Base-by-base conservation (phyloP, 2,888 invertebrate genomes). In the Steinernema carpocapsae region DNA sequence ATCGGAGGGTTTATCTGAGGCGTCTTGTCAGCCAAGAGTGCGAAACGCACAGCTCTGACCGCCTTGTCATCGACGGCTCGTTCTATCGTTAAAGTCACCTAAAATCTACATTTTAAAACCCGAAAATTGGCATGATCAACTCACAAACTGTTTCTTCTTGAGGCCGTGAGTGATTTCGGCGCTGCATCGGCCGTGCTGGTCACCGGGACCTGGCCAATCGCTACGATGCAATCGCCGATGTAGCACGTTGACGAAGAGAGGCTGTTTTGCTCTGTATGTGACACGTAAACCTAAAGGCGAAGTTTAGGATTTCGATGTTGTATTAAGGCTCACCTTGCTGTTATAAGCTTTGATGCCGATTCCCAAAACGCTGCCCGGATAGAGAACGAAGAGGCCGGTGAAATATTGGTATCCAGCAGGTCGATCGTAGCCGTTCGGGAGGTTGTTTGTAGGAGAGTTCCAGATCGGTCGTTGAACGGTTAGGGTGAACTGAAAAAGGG, bases 351-450 rank as follows among this genome's bases (percentile, higher is more conserved):
- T 73, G 29, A 73, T 64, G 45, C 43, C 43, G 22, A 73, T 64
- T 2, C 73, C 73, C 3, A 73, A 43, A 12, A 26, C 37, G n/a
- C 73, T 73, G 19, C 43, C 64, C 19, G 73, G 73, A 42, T 73
- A 73, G 29, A 73, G 43, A 19, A 73, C 73, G 14, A 73, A 52
- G 26, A 73, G 22, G 7, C 70, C 73, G 48, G 29, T 32, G 22
- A 73, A 73, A 45, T 73, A 73, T 48, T 73, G 59, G 45, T 73
- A 73, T 29, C 73, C 73, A n/a, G 37, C 48, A 10, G 73, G 59
- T 19, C 56, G 32, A 70, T 73, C 73, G 48, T 73, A 73, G 37
- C 73, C 70, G 3, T 32, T 32, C 37, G 73, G 73, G 22, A 73
- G 59, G 1, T 12, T 17, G 0, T 19, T 64, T n/a, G 73, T 73